Evolutionary conservation across 2,888 invertebrate genomes (phyloP).

Genomic region (Drosophila eohydei): DNA sequence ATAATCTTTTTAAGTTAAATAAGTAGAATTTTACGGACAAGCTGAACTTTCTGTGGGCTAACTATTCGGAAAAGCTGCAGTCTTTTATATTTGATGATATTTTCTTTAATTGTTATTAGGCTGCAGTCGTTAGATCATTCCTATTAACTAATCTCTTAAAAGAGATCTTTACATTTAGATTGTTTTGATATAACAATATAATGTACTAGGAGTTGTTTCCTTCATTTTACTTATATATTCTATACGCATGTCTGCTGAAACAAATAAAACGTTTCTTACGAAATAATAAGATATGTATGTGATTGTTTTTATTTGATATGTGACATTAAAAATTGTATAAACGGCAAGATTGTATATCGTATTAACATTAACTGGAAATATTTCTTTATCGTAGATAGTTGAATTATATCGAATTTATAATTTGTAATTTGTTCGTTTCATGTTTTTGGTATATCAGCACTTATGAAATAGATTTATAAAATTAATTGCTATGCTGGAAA

Average conservation of each 20-base stretch:
- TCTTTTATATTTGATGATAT: too few relatives aligned
- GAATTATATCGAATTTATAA: constrained; percentile 16
- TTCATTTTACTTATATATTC: too few relatives aligned
- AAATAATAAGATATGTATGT: neutral
- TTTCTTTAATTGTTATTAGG: too few relatives aligned
- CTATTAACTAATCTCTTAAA: neutral
- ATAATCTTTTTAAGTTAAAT: too few relatives aligned
- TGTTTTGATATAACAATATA: neutral
- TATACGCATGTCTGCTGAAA: too few relatives aligned
- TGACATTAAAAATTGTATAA: constrained; percentile 24
- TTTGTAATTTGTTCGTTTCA: constrained; percentile 25
- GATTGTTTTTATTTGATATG: constrained; percentile 1
- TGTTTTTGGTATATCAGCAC: constrained; percentile 75
- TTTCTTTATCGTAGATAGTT: constrained; percentile 9
- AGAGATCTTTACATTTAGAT: neutral
- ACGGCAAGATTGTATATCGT: constrained; percentile 56
- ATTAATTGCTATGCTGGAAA: constrained; percentile 16
- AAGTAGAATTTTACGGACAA: too few relatives aligned
- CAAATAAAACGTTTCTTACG: neutral
- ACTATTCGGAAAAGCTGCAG: too few relatives aligned
- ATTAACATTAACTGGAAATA: constrained; percentile 21
- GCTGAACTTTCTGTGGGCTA: too few relatives aligned
- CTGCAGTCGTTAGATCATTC: too few relatives aligned
- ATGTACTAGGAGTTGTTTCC: neutral
- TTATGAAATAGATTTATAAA: constrained; percentile 32